Evolutionary conservation across 1,140 invertebrate species (phyloP), one percentile per base, ranked within the genome.

Genomic region (Habropoda laboriosa): DNA sequence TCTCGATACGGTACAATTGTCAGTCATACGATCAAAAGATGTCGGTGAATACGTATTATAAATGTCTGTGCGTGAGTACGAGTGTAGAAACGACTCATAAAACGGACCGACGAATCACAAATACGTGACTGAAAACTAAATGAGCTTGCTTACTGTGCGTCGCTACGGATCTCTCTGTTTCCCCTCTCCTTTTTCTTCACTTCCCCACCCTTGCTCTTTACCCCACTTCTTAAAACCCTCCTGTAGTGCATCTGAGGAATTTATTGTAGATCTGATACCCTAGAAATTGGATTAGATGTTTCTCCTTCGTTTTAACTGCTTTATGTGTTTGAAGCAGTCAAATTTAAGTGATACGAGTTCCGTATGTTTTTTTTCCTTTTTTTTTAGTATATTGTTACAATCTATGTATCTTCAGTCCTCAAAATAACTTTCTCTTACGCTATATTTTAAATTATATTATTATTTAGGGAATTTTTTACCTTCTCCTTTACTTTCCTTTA

Each of bases 71-170:
- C 38, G 40, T 60, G 55, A 67, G 30, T 73, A 47, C 16, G 27
- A 32, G 4, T 18, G 71, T 30, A 51, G 21, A 42, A 71, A 35
- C 24, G 40, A 78, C 35, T 47, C 47, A 42, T 61, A 63, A 57
- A 75, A 67, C 49, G 47, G 16, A 51, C 57, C 24, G 30, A 70
- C 30, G 47, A 58, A 78, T 82, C 49, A 57, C 71, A 53, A 47
- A 73, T 76, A 85, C 76, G 67, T 75, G 80, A 70, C 57, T 82
- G 60, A 70, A 79, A 78, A 68, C 57, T 70, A 79, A 81, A 85
- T 71, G 80, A 68, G 45, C 38, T 63, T 71, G 57, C 63, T 30
- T 58, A 49, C 57, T 49, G 67, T 42, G 35, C 53, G 58, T 61
- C 38, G 57, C 57, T 75, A 58, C 35, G 21, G 38, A 42, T 61